phyloP scores from a whole-genome alignment of 2,888 invertebrate genomes.

The Drosophila sordidula region DNA sequence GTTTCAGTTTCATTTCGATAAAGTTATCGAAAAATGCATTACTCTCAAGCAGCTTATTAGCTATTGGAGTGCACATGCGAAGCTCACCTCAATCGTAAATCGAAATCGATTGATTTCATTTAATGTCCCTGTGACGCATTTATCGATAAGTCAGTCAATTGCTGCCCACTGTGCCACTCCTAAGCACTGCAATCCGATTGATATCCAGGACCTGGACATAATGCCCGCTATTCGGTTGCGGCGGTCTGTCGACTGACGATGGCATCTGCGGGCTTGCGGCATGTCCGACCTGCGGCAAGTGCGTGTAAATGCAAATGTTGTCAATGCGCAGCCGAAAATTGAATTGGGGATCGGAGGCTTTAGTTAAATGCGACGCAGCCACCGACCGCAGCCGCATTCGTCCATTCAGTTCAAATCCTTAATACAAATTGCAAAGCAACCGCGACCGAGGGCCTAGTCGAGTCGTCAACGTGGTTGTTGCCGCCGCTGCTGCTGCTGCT shows the following conservation, averaged over 20 bases:
- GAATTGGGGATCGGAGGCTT: constrained; percentile 54
- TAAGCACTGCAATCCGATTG: constrained; percentile 54
- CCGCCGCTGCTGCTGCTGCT: constrained; percentile 27
- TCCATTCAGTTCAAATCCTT: constrained; percentile 68
- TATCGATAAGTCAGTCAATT: no score
- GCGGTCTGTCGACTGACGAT: constrained; percentile 17
- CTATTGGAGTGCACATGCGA: no score
- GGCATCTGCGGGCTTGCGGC: constrained; percentile 54
- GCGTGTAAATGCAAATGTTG: constrained; percentile 77
- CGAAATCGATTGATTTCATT: no score
- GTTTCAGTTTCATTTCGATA: not conserved
- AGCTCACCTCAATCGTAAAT: no score
- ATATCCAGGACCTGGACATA: constrained; percentile 37
- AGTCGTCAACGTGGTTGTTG: constrained; percentile 51
- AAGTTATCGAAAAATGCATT: not conserved
- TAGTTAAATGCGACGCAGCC: constrained; percentile 65
- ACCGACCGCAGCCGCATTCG: constrained; percentile 46
- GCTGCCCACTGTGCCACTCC: constrained; percentile 30
- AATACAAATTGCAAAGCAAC: constrained; percentile 83
- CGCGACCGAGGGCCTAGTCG: constrained; percentile 62
- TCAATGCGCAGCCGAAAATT: constrained; percentile 74
- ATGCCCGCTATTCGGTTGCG: not conserved
- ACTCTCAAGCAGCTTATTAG: not conserved
- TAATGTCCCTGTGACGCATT: no score
- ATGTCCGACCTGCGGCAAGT: constrained; percentile 69